Percentiles rank a stretch among this genome's conserved stretches.
These are phyloP conservation scores for Perizoma affinitatum DNA, from an alignment of 2,888 invertebrate species.

Conservation along the genomic window DNA sequence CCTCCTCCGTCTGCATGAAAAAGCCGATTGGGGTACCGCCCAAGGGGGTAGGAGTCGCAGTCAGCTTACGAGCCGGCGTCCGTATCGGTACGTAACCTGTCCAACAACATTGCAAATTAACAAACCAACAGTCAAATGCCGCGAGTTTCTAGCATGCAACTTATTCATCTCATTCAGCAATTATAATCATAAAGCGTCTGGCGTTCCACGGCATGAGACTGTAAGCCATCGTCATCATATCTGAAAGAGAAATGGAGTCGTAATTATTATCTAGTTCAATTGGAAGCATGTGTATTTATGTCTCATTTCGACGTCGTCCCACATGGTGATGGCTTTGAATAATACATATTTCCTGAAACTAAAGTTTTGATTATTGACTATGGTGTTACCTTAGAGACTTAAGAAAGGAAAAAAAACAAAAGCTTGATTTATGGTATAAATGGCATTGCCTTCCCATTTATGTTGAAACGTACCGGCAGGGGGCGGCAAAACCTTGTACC, in stretches of 20 bases:
- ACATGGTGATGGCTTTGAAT: conserved; percentile 59
- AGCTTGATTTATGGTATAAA: conserved; percentile 27
- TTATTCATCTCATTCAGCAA: conserved; percentile 46
- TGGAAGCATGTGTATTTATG: conserved; percentile 65
- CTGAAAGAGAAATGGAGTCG: conserved; percentile 80
- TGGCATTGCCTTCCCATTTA: conserved; percentile 27
- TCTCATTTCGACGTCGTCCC: conserved; percentile 53
- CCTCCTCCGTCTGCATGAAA: conserved; percentile 96
- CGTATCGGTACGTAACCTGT: conserved; percentile 96
- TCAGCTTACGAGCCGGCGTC: conserved; percentile 98
- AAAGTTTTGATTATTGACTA: conserved; percentile 76
- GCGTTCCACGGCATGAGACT: conserved; percentile 71
- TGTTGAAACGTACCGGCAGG: conserved; percentile 88
- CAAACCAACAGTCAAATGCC: conserved; percentile 43
- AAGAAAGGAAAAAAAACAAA: conserved; percentile 36
- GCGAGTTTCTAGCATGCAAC: conserved; percentile 33
- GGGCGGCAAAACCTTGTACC: conserved; percentile 98
- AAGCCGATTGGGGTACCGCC: conserved; percentile 96
- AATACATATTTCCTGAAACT: conserved; percentile 82
- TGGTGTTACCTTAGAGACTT: conserved; percentile 54
- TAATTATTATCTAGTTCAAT: conserved; percentile 60
- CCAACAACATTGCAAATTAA: conserved; percentile 63
- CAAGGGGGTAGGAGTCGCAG: conserved; percentile 99
- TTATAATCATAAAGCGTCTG: conserved; percentile 56
- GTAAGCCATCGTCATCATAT: conserved; percentile 77